phyloP scores from a whole-genome alignment of 2,888 invertebrate species.

The Piscicola geometra region DNA sequence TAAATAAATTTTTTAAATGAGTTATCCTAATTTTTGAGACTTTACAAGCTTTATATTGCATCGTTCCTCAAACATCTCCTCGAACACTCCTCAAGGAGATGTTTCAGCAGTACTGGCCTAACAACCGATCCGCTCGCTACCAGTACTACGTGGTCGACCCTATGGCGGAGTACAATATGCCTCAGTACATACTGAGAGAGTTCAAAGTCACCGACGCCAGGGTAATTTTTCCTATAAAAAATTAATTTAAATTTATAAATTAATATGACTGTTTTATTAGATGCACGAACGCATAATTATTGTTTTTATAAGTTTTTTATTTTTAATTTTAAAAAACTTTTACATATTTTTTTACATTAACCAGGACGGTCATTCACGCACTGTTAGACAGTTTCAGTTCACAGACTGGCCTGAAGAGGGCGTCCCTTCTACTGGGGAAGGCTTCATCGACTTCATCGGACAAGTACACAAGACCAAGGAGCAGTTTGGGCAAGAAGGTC shows the following conservation, averaged over 20 bases:
- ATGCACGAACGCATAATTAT: too few relatives aligned
- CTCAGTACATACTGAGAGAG: slow-evolving; percentile 94
- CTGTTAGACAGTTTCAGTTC: slow-evolving; percentile 58
- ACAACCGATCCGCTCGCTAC: slow-evolving; percentile 90
- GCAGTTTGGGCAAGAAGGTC: slow-evolving; percentile 98
- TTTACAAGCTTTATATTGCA: too few relatives aligned
- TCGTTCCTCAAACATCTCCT: neutral
- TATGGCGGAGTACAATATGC: slow-evolving; percentile 98
- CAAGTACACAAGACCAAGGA: slow-evolving; percentile 99
- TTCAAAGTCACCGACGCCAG: slow-evolving; percentile 97
- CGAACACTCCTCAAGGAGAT: slow-evolving; percentile 83
- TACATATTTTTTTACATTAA: slow-evolving; percentile 12
- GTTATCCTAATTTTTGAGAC: neutral
- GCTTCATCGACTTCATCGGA: slow-evolving; percentile 97
- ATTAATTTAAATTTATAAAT: too few relatives aligned
- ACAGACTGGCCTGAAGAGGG: slow-evolving; percentile 63
- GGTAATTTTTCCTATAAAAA: too few relatives aligned
- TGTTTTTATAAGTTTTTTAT: too few relatives aligned
- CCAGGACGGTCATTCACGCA: slow-evolving; percentile 83
- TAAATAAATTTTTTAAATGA: neutral
- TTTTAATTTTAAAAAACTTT: neutral
- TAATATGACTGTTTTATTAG: too few relatives aligned
- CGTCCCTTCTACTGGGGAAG: slow-evolving; percentile 94
- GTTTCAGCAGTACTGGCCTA: slow-evolving; percentile 99
- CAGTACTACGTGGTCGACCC: slow-evolving; percentile 98